Evolutionary conservation across 2,113 vertebrate species (phyloP).

Genomic region (Albula goreensis): DNA sequence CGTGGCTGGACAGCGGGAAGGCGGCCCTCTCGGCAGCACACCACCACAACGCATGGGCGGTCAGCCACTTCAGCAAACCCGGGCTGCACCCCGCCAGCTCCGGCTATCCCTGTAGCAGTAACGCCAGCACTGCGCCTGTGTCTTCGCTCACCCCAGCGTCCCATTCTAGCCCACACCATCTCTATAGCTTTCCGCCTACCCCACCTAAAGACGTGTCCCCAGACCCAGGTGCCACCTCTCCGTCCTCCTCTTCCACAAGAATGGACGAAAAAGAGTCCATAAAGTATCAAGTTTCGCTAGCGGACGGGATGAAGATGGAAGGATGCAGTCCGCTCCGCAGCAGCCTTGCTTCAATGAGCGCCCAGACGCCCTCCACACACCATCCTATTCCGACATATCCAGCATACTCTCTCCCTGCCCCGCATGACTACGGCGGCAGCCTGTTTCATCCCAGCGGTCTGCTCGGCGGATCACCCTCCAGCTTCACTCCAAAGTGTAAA

Average conservation of each 20-base stretch:
- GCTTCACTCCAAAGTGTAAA: constrained; percentile 93
- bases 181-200: constrained; percentile 96
- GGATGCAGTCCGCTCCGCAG: constrained; percentile 86
- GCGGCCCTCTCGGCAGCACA: constrained; percentile 89
- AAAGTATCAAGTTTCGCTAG: constrained; percentile 89
- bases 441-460: constrained; percentile 93
- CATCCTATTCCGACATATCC: constrained; percentile 97
- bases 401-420: constrained; percentile 80
- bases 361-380: constrained; percentile 84
- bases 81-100: constrained; percentile 89
- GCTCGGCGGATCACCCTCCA: constrained; percentile 86
- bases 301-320: constrained; percentile 96
- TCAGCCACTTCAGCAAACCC: constrained; percentile 93
- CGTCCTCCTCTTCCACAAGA: constrained; percentile 79
- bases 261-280: constrained; percentile 94
- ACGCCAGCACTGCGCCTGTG: constrained; percentile 77
- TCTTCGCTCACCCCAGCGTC: constrained; percentile 83
- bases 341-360: constrained; percentile 84
- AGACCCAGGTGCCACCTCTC: constrained; percentile 85
- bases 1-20: constrained; percentile 95
- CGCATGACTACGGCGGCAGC: constrained; percentile 89
- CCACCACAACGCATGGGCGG: constrained; percentile 95
- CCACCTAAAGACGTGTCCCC: constrained; percentile 98
- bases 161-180: constrained; percentile 85
- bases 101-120: constrained; percentile 84